These are phyloP conservation scores for Mongoloraphidia duomilia DNA, from an alignment of 2,888 invertebrate genomes.

Conservation along the genomic window DNA sequence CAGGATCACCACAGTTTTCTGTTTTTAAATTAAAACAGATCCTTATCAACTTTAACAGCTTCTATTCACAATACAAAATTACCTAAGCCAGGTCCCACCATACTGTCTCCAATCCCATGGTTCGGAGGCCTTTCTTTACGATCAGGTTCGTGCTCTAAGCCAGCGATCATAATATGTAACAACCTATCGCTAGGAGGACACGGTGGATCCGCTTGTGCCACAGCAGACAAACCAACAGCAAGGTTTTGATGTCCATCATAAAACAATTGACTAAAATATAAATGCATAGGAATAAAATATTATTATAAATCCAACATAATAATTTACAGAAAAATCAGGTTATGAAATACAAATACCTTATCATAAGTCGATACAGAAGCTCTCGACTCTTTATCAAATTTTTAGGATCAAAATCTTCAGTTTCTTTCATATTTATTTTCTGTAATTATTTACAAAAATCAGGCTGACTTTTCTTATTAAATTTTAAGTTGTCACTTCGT, in stretches of 20 bases:
- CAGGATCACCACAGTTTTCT: no score
- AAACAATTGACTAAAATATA: slow-evolving; percentile 69
- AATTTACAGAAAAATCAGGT: neutral
- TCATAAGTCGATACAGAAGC: slow-evolving; percentile 76
- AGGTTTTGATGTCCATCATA: slow-evolving; percentile 95
- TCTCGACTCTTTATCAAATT: slow-evolving; percentile 82
- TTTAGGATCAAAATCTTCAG: slow-evolving; percentile 42
- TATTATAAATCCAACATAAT: slow-evolving; percentile 2
- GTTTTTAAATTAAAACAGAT: no score
- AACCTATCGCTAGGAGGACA: slow-evolving; percentile 93
- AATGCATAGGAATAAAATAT: slow-evolving; percentile 2
- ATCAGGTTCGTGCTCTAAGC: slow-evolving; percentile 72
- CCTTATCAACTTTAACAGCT: neutral
- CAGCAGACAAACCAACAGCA: slow-evolving; percentile 68
- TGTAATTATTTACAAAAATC: no score
- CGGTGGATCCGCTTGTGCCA: slow-evolving; percentile 81
- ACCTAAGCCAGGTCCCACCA: slow-evolving; percentile 49
- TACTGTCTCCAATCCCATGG: slow-evolving; percentile 45
- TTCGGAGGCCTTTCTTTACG: slow-evolving; percentile 43
- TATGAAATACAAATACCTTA: slow-evolving; percentile 47
- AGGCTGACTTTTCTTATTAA: no score
- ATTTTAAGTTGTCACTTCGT: no score
- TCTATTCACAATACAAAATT: slow-evolving; percentile 5
- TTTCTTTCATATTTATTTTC: slow-evolving; percentile 26
- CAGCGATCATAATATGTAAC: slow-evolving; percentile 71